Evolutionary conservation across 2,113 vertebrate species (phyloP), one percentile per base, ranked within the genome.

Genomic region (Ammospiza nelsoni): DNA sequence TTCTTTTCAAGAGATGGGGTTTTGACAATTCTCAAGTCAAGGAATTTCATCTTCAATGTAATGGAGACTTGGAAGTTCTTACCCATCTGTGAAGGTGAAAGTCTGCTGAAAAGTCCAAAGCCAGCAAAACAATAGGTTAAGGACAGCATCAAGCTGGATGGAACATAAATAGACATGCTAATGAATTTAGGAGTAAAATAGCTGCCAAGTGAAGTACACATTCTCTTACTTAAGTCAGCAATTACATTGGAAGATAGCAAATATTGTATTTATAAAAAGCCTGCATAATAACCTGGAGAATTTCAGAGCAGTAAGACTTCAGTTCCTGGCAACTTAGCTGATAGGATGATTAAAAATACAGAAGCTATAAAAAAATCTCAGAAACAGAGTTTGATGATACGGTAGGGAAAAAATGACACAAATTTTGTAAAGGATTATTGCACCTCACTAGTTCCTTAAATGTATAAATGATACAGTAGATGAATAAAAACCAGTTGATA

Each of bases 241-340:
- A 55, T 87, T 79, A 48, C 15, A 75, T 11, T 82, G 49, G 43
- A 80, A 85, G 35, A 44, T 37, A 81, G 51, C 27, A 95, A 95
- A 87, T 69, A 87, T 69, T 83, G 9, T 35, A 58, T 75, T 90
- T 92, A 51, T 80, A 82, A 89, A 89, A 94, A 90, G 16, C 16
- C 21, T 35, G 17, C 54, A 7, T 82, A 89, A 89, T 69, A 73
- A 85, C 25, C 46, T 35, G 51, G 59, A 81, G 81, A 58, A 87
- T 69, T 84, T 55, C 16, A 58, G 55, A 77, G 31, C 49, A 43
- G n/a, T 87, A 59, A 80, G 35, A 19, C 15, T 95, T 91, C 63
- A 87, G 29, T 24, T 91, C 41, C 62, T 84, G 41, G 27, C 51
- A 83, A 67, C 46, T 77, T 91, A 73, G 24, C n/a, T 43, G 46